Evolutionary conservation across 1,140 invertebrate genomes (phyloP).

Genomic region (Xylocopa sonorina): DNA sequence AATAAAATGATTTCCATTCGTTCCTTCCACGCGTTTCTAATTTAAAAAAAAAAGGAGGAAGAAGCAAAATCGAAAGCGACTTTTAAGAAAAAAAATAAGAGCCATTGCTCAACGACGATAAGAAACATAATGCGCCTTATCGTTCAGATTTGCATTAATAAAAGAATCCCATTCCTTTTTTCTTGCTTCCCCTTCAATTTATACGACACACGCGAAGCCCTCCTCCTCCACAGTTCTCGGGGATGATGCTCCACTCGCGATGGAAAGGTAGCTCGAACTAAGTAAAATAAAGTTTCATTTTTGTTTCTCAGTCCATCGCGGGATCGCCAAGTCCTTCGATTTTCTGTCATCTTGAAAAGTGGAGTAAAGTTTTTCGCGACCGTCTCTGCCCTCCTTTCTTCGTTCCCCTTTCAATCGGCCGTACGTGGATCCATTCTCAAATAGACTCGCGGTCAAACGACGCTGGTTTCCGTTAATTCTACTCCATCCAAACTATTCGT

Average conservation of each 20-base stretch:
- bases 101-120: neutral
- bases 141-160: neutral
- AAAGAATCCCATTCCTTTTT: too few species aligned
- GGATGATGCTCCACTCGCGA: neutral
- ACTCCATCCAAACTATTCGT: too few species aligned
- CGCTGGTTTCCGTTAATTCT: too few species aligned
- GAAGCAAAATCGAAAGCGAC: too few species aligned
- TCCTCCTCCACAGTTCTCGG: neutral
- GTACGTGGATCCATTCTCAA: neutral
- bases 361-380: slow-evolving; percentile 11
- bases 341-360: slow-evolving; percentile 2
- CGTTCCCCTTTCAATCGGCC: neutral
- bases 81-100: neutral
- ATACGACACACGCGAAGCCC: too few species aligned
- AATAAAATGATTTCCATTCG: too few species aligned
- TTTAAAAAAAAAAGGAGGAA: too few species aligned
- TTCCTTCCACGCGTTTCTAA: too few species aligned
- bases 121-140: neutral
- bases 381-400: neutral
- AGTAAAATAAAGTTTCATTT: slow-evolving; percentile 16
- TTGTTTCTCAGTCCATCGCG: neutral
- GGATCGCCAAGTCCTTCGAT: neutral
- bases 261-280: neutral
- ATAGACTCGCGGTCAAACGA: neutral
- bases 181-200: too few species aligned